Evolutionary conservation across 2,888 invertebrate genomes (phyloP), one percentile per base, ranked within the genome.

Genomic region (Mythimna pallens): DNA sequence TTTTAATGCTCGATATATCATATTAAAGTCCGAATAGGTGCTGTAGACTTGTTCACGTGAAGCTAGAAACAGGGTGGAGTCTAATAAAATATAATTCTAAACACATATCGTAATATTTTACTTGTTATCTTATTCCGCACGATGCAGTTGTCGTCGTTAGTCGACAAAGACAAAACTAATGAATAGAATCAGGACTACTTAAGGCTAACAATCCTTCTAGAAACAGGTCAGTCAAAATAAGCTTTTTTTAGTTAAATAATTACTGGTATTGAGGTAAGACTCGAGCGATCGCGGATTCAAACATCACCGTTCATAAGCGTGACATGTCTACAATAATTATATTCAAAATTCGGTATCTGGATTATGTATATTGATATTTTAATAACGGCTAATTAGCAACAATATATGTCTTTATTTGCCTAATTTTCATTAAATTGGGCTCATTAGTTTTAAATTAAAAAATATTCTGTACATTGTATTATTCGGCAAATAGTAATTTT

Each of bases 91-190:
- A 59, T 25, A 10, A 20, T 36, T 25, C 55, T 63, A 55, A 30
- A 70, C 47, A 70, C 63, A 14, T 65, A 71, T 59, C 59, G 17
- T 40, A 30, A 40, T 47, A 20, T 66, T 54, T 30, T 43, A 59
- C 43, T 66, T 59, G 47, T 71, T 71, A 62, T 62, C 72, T 72
- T 68, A 59, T 61, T 68, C 43, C 69, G 20, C 14, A 72, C 1
- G 34, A 34, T 9, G 61, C n/a, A n/a, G n/a, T 54, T 69, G 68
- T 54, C 34, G 43, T 43, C 43, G 43, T 4, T n/a, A 36, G 40
- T 65, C 17, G 25, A 66, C 40, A 57, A 54, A 62, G n/a, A 69
- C n/a, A 70, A 25, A 58, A 47, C 36, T n/a, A 25, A 58, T 47
- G 17, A 64, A n/a, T 52, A 52, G 0, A 25, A 47, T 36, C 36